Conservation (phyloP, 2,113 vertebrate genomes). For the Carassius carassius region DNA sequence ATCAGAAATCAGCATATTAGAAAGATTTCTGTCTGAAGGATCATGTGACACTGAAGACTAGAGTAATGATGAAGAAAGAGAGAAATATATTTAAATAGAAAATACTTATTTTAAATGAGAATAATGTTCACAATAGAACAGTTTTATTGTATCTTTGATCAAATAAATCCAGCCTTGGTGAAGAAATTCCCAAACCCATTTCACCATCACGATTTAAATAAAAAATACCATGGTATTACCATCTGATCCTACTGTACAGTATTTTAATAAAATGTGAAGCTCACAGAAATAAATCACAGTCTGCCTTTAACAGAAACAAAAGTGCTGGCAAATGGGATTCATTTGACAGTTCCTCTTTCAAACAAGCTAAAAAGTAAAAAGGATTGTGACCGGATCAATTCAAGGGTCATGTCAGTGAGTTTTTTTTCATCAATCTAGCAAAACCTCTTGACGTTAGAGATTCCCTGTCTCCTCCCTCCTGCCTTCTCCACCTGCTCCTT, state of each 20-base stretch:
- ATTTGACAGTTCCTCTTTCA: background rate
- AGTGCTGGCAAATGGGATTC: background rate
- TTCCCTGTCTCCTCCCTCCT: conserved; percentile 16
- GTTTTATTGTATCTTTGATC: background rate
- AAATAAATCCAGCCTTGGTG: background rate
- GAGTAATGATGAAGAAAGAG: background rate
- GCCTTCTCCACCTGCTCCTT: conserved; percentile 30
- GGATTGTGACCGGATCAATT: conserved; percentile 12
- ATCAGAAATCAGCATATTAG: background rate
- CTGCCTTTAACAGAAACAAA: background rate
- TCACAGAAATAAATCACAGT: background rate
- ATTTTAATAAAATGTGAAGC: background rate
- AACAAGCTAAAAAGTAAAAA: conserved; percentile 35
- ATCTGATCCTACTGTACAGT: background rate
- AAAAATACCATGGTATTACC: background rate
- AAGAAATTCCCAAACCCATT: background rate
- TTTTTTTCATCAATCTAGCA: conserved; percentile 13
- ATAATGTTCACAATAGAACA: background rate
- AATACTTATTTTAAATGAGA: background rate
- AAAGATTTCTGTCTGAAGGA: background rate
- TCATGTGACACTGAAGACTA: background rate
- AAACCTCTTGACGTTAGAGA: background rate
- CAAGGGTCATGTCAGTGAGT: background rate
- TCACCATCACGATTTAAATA: background rate
- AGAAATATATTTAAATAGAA: background rate